A percentile compares a stretch with the other conserved stretches of the same genome.
Conservation (phyloP, 1,140 invertebrate species). For the Pinna nobilis region DNA sequence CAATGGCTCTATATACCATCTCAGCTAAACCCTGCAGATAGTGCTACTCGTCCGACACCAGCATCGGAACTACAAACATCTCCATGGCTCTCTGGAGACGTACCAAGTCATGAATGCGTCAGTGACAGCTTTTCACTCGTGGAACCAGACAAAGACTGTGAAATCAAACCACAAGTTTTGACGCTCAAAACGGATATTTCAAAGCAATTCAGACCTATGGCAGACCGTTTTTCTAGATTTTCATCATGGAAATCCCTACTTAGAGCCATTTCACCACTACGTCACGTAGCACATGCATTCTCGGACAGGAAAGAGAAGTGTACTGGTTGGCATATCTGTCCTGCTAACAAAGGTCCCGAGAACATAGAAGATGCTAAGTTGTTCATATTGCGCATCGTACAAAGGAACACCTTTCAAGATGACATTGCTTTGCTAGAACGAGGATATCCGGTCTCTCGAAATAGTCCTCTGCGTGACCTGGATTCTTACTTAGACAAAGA, state of each 20-base stretch:
- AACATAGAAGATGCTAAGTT: background rate
- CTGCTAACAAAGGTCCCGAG: background rate
- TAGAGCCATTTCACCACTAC: background rate
- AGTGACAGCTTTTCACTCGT: background rate
- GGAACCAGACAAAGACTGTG: conserved; percentile 16
- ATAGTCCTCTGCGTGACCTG: background rate
- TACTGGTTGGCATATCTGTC: background rate
- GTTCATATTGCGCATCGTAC: background rate
- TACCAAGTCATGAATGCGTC: background rate
- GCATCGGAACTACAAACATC: background rate
- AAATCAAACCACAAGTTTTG: conserved; percentile 21
- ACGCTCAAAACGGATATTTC: background rate
- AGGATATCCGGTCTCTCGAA: background rate
- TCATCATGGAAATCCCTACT: background rate
- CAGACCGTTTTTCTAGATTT: background rate
- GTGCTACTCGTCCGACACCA: conserved; percentile 1
- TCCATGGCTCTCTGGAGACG: conserved; percentile 25
- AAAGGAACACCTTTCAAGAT: background rate
- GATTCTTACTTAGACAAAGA: background rate
- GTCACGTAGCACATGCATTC: background rate
- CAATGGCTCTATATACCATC: conserved; percentile 29
- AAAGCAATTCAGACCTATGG: background rate
- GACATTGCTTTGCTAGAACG: background rate
- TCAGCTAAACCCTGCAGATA: conserved; percentile 34
- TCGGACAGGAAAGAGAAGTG: background rate